A percentile compares a stretch with the other conserved stretches of the same genome.
phyloP scores from a whole-genome alignment of 2,797 vertebrate genomes.

The Falco columbarius region DNA sequence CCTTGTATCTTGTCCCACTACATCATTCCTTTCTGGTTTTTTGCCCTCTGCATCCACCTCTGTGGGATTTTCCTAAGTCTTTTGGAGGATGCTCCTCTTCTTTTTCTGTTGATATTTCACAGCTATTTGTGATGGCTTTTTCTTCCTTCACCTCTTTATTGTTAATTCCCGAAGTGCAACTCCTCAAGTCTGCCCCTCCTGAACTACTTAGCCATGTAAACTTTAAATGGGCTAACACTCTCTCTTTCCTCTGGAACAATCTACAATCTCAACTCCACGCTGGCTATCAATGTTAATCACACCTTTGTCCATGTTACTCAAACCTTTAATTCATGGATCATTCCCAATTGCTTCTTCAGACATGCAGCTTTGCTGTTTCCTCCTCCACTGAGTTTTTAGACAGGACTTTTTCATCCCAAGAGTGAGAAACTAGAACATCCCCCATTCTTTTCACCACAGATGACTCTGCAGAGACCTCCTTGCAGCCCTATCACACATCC shows the following conservation, averaged over 20 bases:
- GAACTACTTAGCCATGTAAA: background rate
- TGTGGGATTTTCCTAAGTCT: background rate
- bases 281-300: accelerated
- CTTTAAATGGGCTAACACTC: background rate
- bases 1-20: background rate
- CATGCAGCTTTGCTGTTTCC: accelerated
- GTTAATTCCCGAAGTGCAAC: background rate
- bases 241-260: background rate
- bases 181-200: background rate
- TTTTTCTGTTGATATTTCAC: background rate
- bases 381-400: background rate
- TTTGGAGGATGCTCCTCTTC: background rate
- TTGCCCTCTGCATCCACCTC: background rate
- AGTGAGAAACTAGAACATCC: background rate
- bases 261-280: background rate
- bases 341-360: background rate
- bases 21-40: background rate
- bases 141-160: background rate
- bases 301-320: background rate
- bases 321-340: background rate
- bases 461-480: background rate
- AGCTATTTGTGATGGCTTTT: background rate
- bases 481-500: background rate
- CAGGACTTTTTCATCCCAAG: background rate
- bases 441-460: background rate